phyloP scores from a whole-genome alignment of 2,797 vertebrate genomes.

The Melanotaenia maccullochi region DNA sequence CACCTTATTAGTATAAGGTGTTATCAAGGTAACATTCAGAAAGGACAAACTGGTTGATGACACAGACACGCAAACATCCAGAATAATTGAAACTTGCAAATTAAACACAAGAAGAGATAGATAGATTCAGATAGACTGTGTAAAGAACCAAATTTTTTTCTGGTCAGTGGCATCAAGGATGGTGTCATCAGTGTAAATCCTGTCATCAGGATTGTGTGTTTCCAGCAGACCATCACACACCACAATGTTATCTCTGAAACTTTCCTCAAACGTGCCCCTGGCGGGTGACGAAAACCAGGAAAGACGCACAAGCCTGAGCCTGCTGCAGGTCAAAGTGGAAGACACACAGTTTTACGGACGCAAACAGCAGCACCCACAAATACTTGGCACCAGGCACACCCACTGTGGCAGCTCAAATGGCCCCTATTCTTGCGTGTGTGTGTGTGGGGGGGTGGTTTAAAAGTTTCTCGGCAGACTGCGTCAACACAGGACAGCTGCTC shows the following conservation, averaged over 20 bases:
- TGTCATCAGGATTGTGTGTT: conserved; percentile 5
- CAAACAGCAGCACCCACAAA: conserved; percentile 42
- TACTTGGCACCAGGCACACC: conserved; percentile 51
- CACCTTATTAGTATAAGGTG: too few relatives aligned
- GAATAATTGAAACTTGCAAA: background rate
- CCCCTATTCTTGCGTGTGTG: conserved; percentile 34
- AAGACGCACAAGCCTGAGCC: conserved; percentile 30
- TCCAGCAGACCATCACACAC: conserved; percentile 33
- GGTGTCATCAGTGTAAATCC: conserved; percentile 24
- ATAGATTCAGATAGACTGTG: background rate
- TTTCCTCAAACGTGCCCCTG: conserved; percentile 18
- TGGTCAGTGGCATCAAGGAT: conserved; percentile 7
- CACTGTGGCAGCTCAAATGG: conserved; percentile 44
- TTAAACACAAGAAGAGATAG: conserved; percentile 1
- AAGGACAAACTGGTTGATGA: background rate
- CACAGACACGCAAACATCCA: background rate
- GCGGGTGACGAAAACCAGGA: conserved; percentile 25
- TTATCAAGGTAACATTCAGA: conserved; percentile 38
- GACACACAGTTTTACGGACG: conserved; percentile 23
- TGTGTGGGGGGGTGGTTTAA: conserved; percentile 49
- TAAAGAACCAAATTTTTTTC: background rate
- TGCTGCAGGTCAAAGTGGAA: conserved; percentile 37
- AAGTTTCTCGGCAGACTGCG: conserved; percentile 40
- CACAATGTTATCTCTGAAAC: conserved; percentile 39
- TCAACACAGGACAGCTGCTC: conserved; percentile 58